phyloP scores from a whole-genome alignment of 2,797 vertebrate genomes.

The Labroides dimidiatus region DNA sequence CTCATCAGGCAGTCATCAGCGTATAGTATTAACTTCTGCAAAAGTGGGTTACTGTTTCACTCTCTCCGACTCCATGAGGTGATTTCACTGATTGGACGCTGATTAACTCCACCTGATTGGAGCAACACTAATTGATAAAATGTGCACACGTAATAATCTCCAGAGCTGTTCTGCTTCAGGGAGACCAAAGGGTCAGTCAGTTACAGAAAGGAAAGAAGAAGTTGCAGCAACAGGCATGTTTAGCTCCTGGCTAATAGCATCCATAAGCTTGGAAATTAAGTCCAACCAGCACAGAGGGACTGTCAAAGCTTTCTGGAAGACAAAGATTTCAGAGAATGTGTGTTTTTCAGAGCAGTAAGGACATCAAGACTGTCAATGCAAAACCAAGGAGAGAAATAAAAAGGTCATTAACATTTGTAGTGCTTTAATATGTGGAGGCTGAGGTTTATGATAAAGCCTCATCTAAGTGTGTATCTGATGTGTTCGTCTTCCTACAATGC shows the following conservation, averaged over 20 bases:
- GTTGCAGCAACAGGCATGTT: not conserved
- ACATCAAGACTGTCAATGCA: not conserved
- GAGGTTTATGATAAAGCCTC: conserved; percentile 43
- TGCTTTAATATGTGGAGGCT: conserved; percentile 35
- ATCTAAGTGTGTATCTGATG: conserved; percentile 74
- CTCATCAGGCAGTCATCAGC: conserved; percentile 6
- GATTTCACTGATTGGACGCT: conserved; percentile 7
- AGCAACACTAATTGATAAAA: not conserved
- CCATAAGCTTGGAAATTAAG: not conserved
- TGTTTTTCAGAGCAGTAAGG: too few relatives aligned
- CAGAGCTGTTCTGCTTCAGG: too few relatives aligned
- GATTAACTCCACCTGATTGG: conserved; percentile 7
- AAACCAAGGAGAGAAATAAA: not conserved
- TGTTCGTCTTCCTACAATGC: conserved; percentile 72
- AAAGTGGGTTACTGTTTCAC: not conserved
- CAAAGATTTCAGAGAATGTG: too few relatives aligned
- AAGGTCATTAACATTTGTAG: conserved; percentile 2
- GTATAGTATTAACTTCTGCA: conserved; percentile 6
- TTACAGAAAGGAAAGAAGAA: not conserved
- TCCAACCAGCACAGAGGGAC: not conserved
- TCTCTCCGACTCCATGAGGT: conserved; percentile 2
- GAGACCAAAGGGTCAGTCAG: not conserved
- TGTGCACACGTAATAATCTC: conserved; percentile 3
- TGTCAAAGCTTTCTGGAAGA: not conserved
- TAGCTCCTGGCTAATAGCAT: not conserved